phyloP scores from a whole-genome alignment of 2,797 vertebrate genomes.

The Cyclura pinguis region DNA sequence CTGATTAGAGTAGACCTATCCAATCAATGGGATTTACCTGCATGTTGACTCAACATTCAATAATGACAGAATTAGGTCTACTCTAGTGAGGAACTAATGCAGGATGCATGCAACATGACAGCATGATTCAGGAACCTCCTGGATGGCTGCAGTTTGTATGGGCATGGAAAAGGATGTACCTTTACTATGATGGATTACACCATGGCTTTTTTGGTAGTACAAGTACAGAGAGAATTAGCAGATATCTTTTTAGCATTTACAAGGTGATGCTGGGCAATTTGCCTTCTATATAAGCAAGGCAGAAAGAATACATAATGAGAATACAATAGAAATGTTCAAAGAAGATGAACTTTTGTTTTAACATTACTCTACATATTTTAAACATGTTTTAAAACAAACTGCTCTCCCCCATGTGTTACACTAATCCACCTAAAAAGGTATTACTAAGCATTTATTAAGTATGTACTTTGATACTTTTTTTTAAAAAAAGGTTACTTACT shows the following conservation, averaged over 20 bases:
- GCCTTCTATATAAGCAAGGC: not conserved
- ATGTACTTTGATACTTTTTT: constrained; percentile 7
- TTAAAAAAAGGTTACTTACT: constrained; percentile 83
- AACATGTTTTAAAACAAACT: not conserved
- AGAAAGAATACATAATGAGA: not conserved
- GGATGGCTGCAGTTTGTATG: not conserved
- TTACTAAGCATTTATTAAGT: not conserved
- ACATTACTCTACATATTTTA: not conserved
- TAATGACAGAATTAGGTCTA: no score
- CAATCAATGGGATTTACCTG: no score
- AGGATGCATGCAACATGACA: not conserved
- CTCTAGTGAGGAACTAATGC: no score
- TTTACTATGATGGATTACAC: not conserved
- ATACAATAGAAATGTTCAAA: not conserved
- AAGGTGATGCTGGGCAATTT: not conserved
- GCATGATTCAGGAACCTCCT: not conserved
- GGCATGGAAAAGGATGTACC: not conserved
- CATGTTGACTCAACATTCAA: no score
- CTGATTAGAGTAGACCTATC: no score
- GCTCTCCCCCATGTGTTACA: not conserved
- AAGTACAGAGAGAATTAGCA: not conserved
- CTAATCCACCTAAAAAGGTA: not conserved
- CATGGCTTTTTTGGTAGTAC: not conserved
- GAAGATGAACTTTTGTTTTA: not conserved
- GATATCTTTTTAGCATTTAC: not conserved